Conservation (phyloP, 35 echinoderm and acorn worm genomes). For the Apostichopus japonicus region DNA sequence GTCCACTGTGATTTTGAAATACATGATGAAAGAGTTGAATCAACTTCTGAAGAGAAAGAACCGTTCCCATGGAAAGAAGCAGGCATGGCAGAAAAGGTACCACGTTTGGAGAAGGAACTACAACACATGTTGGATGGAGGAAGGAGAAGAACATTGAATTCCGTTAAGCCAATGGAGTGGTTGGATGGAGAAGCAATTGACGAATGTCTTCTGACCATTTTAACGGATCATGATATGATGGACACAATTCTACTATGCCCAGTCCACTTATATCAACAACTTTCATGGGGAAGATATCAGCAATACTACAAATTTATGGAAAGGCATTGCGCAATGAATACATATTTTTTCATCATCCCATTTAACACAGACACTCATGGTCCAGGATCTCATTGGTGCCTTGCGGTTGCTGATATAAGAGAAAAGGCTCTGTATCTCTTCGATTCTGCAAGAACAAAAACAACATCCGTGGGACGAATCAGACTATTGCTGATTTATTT, state of each 20-base stretch:
- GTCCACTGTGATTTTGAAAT: too few relatives aligned
- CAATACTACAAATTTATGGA: conserved; percentile 12
- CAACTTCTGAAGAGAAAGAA: too few relatives aligned
- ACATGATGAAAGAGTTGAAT: too few relatives aligned
- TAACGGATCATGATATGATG: background rate
- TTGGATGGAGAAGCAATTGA: conserved; percentile 45
- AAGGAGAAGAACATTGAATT: background rate
- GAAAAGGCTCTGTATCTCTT: background rate
- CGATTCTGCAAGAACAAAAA: background rate
- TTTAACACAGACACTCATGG: too few relatives aligned
- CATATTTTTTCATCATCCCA: too few relatives aligned
- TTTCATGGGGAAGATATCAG: background rate
- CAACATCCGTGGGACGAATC: background rate
- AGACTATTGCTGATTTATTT: background rate
- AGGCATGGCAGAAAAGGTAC: too few relatives aligned
- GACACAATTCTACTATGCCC: conserved; percentile 6
- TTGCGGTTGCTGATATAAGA: background rate
- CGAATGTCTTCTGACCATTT: background rate
- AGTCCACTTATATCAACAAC: background rate
- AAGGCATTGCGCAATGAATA: background rate
- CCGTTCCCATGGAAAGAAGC: too few relatives aligned
- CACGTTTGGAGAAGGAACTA: too few relatives aligned
- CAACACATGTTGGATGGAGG: background rate
- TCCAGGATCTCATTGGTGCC: too few relatives aligned
- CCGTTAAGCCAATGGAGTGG: background rate